Base-by-base conservation (phyloP, 2,888 invertebrate genomes). In the Andrena dorsata region DNA sequence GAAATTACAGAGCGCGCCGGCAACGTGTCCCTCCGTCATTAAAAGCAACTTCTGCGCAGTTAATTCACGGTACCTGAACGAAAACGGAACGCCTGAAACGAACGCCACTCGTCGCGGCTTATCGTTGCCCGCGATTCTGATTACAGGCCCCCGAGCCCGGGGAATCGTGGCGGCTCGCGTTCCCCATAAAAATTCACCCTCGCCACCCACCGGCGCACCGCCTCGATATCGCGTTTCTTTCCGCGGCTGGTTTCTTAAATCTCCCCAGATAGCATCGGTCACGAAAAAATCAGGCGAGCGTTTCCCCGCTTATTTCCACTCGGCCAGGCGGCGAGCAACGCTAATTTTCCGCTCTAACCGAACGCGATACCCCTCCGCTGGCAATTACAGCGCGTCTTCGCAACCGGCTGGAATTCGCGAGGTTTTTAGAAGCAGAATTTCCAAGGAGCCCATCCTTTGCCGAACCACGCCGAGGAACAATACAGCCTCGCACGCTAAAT, bases 301-400 rank as follows among this genome's bases (percentile, higher is more conserved):
- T 76, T 58, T 76, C 60, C 51, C 76, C 51, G 41, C 47, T 66
- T 68, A 80, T 80, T 80, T 66, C 66, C 53, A 71, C 49, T 26
- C 73, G 51, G 32, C 20, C n/a, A 10, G 13, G 0, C 26, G 30
- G 64, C 20, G 79, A 79, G 80, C 80, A 80, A 56, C 73, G 65
- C 80, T 80, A 76, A 83, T 74, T 74, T 86, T 83, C 75, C 83
- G 72, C 72, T 76, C 82, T 49, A 68, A 26, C 72, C 53, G 72
- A 83, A 79, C 68, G 69, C 77, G 61, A 58, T 72, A 72, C 64
- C 20, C 28, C 26, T 10, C 20, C 8, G 30, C 16, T 8, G 5
- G 51, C 53, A 73, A 78, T 80, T 65, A 79, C 26, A 0, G 16
- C 35, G 47, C 20, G 41, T 20, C 26, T 10, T 56, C 13, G 7